Evolutionary conservation across 2,888 invertebrate genomes (phyloP).

Genomic region (Eremobia ochroleuca): DNA sequence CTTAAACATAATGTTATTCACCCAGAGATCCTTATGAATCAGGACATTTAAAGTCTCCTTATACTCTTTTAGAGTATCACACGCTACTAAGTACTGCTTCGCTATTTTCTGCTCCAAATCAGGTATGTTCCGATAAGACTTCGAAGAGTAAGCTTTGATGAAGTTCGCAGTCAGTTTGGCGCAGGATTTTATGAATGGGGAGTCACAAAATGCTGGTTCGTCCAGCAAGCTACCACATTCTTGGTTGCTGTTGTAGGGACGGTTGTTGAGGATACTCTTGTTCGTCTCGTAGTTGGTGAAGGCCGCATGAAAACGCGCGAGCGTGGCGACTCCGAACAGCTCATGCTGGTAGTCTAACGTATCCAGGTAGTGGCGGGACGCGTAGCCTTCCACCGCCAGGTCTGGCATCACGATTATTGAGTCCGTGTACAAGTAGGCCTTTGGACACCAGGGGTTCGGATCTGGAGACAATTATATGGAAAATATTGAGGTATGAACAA

Average conservation of each 20-base stretch:
- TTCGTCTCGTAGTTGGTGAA: conserved; percentile 79
- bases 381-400: conserved; percentile 78
- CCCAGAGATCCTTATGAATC: conserved; percentile 85
- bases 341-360: conserved; percentile 77
- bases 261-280: conserved; percentile 58
- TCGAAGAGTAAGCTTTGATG: conserved; percentile 76
- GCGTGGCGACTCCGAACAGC: conserved; percentile 68
- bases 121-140: conserved; percentile 65
- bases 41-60: conserved; percentile 79
- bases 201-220: conserved; percentile 77
- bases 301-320: conserved; percentile 84
- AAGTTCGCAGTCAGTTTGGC: conserved; percentile 79
- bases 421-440: conserved; percentile 78
- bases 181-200: conserved; percentile 77
- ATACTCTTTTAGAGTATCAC: conserved; percentile 74
- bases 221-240: conserved; percentile 71
- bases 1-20: conserved; percentile 84
- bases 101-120: conserved; percentile 73
- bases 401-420: conserved; percentile 83
- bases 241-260: conserved; percentile 71
- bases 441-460: conserved; percentile 77
- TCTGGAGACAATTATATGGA: conserved; percentile 68
- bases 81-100: conserved; percentile 73
- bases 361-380: conserved; percentile 65
- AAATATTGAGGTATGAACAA: background rate